phyloP scores from a whole-genome alignment of 2,113 vertebrate genomes.

The Lophotis ruficrista region DNA sequence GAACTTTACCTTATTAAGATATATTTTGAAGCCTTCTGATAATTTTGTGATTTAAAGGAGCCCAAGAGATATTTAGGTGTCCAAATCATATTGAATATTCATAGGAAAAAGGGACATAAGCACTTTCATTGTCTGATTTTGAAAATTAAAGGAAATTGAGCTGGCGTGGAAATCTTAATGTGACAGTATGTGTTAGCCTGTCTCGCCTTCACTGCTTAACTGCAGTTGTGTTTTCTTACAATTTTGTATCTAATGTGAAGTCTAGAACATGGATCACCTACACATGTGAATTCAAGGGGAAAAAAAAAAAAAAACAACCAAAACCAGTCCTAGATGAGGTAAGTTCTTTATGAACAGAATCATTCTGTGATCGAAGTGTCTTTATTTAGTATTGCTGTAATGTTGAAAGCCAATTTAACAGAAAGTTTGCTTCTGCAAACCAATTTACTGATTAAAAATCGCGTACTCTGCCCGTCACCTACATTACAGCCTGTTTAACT shows the following conservation, averaged over 20 bases:
- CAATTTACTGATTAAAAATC: constrained; percentile 17
- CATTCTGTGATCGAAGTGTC: background rate
- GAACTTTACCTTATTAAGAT: background rate
- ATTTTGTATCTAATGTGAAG: background rate
- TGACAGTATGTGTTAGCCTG: background rate
- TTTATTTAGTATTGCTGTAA: background rate
- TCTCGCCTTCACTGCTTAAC: background rate
- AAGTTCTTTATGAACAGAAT: background rate
- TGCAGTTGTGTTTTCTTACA: background rate
- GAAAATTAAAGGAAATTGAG: background rate
- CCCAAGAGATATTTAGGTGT: background rate
- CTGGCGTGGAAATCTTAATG: background rate
- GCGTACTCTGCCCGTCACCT: background rate
- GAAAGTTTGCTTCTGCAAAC: constrained; percentile 11
- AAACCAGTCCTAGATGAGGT: background rate
- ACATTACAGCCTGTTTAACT: background rate
- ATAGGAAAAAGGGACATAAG: background rate
- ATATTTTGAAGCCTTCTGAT: background rate
- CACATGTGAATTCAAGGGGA: background rate
- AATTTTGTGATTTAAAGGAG: background rate
- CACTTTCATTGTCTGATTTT: background rate
- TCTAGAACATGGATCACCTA: background rate
- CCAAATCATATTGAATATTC: background rate
- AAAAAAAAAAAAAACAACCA: background rate
- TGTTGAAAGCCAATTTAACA: background rate